Evolutionary conservation across 2,888 invertebrate species (phyloP), one percentile per base, ranked within the genome.

Genomic region (Ophion slaviceki): DNA sequence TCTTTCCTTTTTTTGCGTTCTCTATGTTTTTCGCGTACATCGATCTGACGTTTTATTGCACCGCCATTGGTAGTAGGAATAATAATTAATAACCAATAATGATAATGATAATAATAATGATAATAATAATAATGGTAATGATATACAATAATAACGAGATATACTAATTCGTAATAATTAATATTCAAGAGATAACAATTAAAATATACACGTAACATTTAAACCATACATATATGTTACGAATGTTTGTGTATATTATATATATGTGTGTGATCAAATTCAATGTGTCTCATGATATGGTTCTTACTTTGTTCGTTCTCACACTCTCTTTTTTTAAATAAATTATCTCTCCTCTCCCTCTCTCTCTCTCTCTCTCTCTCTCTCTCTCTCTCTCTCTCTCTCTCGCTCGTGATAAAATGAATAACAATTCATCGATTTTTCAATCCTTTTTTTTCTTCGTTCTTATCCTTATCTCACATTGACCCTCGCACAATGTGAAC

Each of bases 151-250:
- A 90, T 92, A 91, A 91, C 89, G 87, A 89, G 89, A 91, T 91
- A 91, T 89, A 89, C 89, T 90, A 92, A 88, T 84, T 86, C 89
- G 80, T 86, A 86, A 84, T 86, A 85, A 85, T 85, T 90, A 90
- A 91, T 91, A 90, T 88, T 91, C 89, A 90, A 90, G 90, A 91
- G 90, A 89, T 92, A 92, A 92, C 91, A 91, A 91, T 88, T 91
- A 90, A 92, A 92, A 91, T 92, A 90, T 92, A 76, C 86, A 85
- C 81, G 90, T 92, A 47, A 76, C 86, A 85, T 85, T 74, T 85
- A 78, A 85, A 79, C 67, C 72, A 79, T 83, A 68, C 74, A 79
- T 70, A 83, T 64, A 79, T 83, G 81, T 82, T 66, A 80, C 86
- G 87, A 82, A 82, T 86, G 80, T 79, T 36, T 67, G 45, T 64